Base-by-base conservation (phyloP, 1,140 invertebrate genomes). In the Panagrolaimus sp. region DNA sequence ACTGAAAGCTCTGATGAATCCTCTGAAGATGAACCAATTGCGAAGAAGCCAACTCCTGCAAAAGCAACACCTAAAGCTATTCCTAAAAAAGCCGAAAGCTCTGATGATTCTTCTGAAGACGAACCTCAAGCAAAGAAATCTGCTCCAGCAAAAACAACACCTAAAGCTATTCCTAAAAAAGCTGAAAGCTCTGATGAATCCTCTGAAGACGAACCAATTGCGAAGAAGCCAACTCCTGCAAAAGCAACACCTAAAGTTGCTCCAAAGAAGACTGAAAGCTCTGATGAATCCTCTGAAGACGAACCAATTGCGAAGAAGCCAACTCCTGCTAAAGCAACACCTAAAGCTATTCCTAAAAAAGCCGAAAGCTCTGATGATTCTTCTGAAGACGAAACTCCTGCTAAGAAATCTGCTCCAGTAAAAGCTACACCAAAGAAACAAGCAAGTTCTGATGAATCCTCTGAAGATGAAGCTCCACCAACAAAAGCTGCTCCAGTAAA, bases 341-440 rank as follows among this genome's bases (percentile, higher is more conserved):
- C 70, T 28, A n/a, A n/a, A n/a, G n/a, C n/a, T n/a, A n/a, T n/a
- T n/a, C 71, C 71, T 2, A 71, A 71, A 70, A 71, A 71, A 38
- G 70, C 68, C 32, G 46, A 38, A 14, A 28, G 28, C 43, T 72
- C 71, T 28, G 70, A 72, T 28, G 52, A 58, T 58, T 17, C n/a
- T 26, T 47, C 43, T 21, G 72, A 73, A 32, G 72, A 73, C 10
- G 69, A 70, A 12, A 12, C 24, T 58, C 7, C 52, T 14, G 7
- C 52, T 17, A 58, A 58, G 52, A 58, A 58, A n/a, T 8, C 58
- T 62, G 47, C 71, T 43, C 43, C 71, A 9, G 44, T 38, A 0
- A 73, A 73, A 43, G 48, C 67, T 32, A 48, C 45, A 0, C 48
- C 17, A 24, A 52, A 52, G 14, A 24, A 8, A 4, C 10, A 10